These are phyloP conservation scores for Myotis lucifugus DNA, from an alignment of 2,113 vertebrate genomes.

Conservation along the genomic window DNA sequence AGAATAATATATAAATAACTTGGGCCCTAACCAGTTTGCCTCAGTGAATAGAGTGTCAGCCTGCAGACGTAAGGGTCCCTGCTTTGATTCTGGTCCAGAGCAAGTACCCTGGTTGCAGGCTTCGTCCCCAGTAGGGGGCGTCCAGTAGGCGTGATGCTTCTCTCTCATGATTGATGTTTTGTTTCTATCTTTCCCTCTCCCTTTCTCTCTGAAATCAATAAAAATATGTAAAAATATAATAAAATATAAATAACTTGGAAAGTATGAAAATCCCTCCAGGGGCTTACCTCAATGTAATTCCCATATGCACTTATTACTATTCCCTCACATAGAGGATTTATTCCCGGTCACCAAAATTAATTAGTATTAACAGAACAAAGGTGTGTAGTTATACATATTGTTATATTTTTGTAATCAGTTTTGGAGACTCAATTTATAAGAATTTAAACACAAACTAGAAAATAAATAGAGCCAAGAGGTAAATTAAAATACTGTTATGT, in stretches of 20 bases:
- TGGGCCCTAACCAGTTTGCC: no score
- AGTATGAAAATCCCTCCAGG: not conserved
- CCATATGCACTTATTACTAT: not conserved
- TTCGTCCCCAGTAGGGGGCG: no score
- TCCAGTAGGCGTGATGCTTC: no score
- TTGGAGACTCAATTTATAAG: not conserved
- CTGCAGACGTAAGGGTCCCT: no score
- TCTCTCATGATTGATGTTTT: no score
- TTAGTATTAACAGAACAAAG: not conserved
- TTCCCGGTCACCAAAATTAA: not conserved
- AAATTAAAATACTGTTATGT: not conserved
- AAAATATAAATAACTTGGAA: constrained; percentile 28
- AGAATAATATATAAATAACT: not conserved
- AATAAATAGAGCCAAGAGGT: not conserved
- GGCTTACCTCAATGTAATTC: not conserved
- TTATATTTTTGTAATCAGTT: not conserved
- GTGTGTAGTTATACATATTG: not conserved
- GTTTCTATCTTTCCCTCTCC: no score
- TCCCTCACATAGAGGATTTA: not conserved
- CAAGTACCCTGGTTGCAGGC: no score
- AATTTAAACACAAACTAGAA: constrained; percentile 6
- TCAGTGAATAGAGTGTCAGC: no score
- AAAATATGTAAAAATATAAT: not conserved
- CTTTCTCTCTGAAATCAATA: no score
- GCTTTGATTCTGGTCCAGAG: no score